Conservation (phyloP, 2,797 vertebrate species). For the Chelon labrosus region DNA sequence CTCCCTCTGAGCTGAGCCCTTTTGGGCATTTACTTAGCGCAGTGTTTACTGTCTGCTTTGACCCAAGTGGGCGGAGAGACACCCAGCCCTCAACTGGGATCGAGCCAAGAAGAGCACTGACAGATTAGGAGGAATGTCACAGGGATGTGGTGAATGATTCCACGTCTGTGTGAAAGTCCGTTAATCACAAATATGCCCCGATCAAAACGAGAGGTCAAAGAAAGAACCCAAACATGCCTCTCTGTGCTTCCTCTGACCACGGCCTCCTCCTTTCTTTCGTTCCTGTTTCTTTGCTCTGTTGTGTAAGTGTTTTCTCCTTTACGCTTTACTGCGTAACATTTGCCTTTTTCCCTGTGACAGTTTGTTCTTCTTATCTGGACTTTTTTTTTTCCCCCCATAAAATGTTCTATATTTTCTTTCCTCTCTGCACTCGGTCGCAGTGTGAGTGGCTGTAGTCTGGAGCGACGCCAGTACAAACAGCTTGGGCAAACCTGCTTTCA, state of each 20-base stretch:
- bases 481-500: slow-evolving; percentile 76
- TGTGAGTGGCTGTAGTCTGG: slow-evolving; percentile 59
- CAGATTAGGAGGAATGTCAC: slow-evolving; percentile 75
- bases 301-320: slow-evolving; percentile 39
- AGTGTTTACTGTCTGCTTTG: slow-evolving; percentile 68
- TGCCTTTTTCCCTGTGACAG: slow-evolving; percentile 35
- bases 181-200: slow-evolving; percentile 73
- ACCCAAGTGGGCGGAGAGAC: slow-evolving; percentile 52
- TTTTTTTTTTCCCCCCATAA: slow-evolving; percentile 33
- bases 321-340: slow-evolving; percentile 39
- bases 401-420: slow-evolving; percentile 32
- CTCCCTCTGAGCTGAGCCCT: slow-evolving; percentile 35
- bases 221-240: slow-evolving; percentile 38
- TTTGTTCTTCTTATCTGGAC: slow-evolving; percentile 60
- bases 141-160: slow-evolving; percentile 68
- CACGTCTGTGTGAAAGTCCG: slow-evolving; percentile 78
- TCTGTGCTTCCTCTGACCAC: neutral
- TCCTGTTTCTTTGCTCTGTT: slow-evolving; percentile 31
- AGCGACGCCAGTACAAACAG: slow-evolving; percentile 74
- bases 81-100: slow-evolving; percentile 42
- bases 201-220: slow-evolving; percentile 61
- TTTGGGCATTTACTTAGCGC: slow-evolving; percentile 43
- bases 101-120: slow-evolving; percentile 31
- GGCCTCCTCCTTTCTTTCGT: slow-evolving; percentile 9
- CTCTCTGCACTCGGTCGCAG: slow-evolving; percentile 43